Evolutionary conservation across 2,888 invertebrate genomes (phyloP), one percentile per base, ranked within the genome.

Genomic region (Uloborus plumipes): DNA sequence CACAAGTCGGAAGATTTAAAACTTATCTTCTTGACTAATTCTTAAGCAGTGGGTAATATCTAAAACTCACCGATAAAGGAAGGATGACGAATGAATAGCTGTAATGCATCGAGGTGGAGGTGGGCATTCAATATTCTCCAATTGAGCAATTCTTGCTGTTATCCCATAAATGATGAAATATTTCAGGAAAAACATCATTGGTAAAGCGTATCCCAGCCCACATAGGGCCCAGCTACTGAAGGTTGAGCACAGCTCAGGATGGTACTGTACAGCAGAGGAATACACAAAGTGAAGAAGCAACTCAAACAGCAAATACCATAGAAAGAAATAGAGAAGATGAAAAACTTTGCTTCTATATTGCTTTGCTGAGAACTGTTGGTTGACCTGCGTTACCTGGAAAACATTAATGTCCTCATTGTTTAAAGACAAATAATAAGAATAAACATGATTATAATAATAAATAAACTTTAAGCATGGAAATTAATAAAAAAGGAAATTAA

Each of bases 161-260:
- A 95, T 89, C 0, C 98, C 98, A 90, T 97, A 99, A 22, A 95
- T 91, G 26, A 97, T 92, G 0, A 96, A 92, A 90, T 99, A 99
- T 88, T 97, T 98, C 81, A 95, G 90, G 88, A 95, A 94, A 89
- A 99, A 99, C 89, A 94, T 94, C 88, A 97, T n/a, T 0, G 97
- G 97, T 92, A 96, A 94, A 88, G 94, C 93, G 87, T 96, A 94
- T 0, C 95, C 95, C 72, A 94, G 92, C 9, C 96, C n/a, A 89
- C 94, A 94, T 47, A 96, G 90, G 31, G 94, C 93, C n/a, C 94
- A 93, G 13, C 92, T 90, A 84, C 93, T 92, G 81, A 94, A 89
- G 74, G 89, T 89, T 85, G 90, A 88, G 18, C 88, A 71, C 11
- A 88, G 64, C 15, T 85, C 89, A 59, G 92, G 90, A 87, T 94